Evolutionary conservation across 2,888 invertebrate genomes (phyloP).

Genomic region (Monochamus alternatus): DNA sequence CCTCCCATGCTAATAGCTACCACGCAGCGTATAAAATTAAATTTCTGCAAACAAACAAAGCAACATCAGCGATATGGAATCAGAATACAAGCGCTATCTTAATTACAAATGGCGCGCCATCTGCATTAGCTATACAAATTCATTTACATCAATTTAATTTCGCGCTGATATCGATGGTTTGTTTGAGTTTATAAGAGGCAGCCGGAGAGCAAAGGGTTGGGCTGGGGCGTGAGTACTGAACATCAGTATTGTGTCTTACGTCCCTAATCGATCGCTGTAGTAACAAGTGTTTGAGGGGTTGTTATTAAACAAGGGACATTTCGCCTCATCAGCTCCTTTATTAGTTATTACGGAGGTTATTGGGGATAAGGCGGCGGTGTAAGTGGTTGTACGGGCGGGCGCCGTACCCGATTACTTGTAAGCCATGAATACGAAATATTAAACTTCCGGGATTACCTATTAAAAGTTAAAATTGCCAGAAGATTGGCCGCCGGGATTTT

Average conservation of each 20-base stretch:
- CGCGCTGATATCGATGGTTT: conserved; percentile 57
- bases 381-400: conserved; percentile 57
- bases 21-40: conserved; percentile 46
- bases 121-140: conserved; percentile 52
- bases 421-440: conserved; percentile 58
- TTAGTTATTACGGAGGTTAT: conserved; percentile 66
- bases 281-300: conserved; percentile 63
- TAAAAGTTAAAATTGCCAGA: conserved; percentile 57
- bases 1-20: conserved; percentile 22
- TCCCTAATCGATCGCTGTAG: conserved; percentile 63
- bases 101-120: conserved; percentile 49
- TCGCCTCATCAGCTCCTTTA: conserved; percentile 69
- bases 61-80: conserved; percentile 47
- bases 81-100: conserved; percentile 48
- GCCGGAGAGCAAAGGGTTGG: conserved; percentile 22
- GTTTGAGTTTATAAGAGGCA: conserved; percentile 55
- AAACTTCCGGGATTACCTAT: conserved; percentile 50
- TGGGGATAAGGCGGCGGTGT: conserved; percentile 57
- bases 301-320: conserved; percentile 69
- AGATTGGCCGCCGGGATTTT: conserved; percentile 44
- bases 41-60: conserved; percentile 50
- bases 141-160: conserved; percentile 59
- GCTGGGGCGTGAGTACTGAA: conserved; percentile 26
- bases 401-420: conserved; percentile 55
- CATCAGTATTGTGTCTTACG: conserved; percentile 57